Conservation (phyloP, 2,797 vertebrate genomes). For the Thamnophis elegans region DNA sequence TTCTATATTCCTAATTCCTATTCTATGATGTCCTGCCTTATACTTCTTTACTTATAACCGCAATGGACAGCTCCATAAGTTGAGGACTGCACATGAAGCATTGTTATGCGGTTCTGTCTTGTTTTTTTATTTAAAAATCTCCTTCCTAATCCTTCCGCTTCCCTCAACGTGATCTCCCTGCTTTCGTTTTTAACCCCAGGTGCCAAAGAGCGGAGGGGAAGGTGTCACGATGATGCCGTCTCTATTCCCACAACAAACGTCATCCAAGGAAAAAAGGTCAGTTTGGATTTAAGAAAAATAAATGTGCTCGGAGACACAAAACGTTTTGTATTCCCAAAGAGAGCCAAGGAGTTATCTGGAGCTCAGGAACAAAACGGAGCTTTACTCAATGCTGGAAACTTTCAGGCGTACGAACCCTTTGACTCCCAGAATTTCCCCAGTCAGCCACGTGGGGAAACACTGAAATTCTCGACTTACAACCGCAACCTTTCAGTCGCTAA, state of each 20-base stretch:
- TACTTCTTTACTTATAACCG: too few species aligned
- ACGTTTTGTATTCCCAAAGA: background rate
- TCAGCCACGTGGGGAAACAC: background rate
- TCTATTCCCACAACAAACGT: background rate
- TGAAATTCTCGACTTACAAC: background rate
- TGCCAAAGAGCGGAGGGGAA: too few species aligned
- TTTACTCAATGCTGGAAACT: background rate
- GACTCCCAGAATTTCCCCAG: background rate
- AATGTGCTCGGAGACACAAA: background rate
- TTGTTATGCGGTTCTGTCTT: background rate
- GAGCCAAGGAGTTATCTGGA: too few species aligned
- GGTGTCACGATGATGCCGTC: background rate
- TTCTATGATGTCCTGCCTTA: too few species aligned
- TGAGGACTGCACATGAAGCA: background rate
- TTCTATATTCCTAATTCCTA: too few species aligned
- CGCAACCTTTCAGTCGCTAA: background rate
- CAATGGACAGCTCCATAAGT: too few species aligned
- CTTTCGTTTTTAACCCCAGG: background rate
- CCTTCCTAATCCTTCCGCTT: too few species aligned
- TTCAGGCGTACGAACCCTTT: background rate
- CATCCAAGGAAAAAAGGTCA: background rate
- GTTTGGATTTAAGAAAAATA: background rate
- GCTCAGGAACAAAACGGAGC: background rate
- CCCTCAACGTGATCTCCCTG: background rate
- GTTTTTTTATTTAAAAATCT: too few species aligned